Percentiles rank a stretch among this genome's conserved stretches.
phyloP scores from a whole-genome alignment of 2,113 vertebrate genomes.

The Macaca fascicularis region T2T-MFA8v1.1 NC_088395.1:76148001-76148500 shows the following conservation, averaged over 20 bases:
- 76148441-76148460: neutral
- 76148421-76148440: neutral
- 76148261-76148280: constrained; percentile 29
- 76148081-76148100: neutral
- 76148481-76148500: constrained; percentile 7
- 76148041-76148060: constrained; percentile 40
- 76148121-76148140: neutral
- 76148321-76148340: neutral
- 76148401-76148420: neutral
- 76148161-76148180: neutral
- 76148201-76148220: neutral
- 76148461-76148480: neutral
- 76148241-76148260: neutral
- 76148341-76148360: neutral
- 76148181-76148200: neutral
- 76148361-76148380: neutral
- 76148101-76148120: neutral
- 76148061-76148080: constrained; percentile 6
- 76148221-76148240: neutral
- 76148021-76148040: constrained; percentile 27
- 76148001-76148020: neutral
- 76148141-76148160: constrained; percentile 1
- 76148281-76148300: neutral
- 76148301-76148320: neutral
- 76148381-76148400: neutral